Evolutionary conservation across 1,140 invertebrate species (phyloP).

Genomic region (Adoxophyes honmai): DNA sequence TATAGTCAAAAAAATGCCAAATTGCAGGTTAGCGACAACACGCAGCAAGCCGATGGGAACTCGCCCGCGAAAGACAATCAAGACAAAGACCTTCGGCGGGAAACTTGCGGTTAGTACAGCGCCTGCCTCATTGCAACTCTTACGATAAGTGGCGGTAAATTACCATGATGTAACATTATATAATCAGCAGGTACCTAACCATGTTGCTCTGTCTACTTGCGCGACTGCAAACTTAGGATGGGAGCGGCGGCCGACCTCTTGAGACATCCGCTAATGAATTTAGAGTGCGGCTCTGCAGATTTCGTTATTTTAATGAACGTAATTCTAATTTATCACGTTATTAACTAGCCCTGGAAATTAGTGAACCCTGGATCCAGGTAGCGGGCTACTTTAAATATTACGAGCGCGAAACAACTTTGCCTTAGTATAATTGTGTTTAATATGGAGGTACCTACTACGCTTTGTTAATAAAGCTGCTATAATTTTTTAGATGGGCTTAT

Average conservation of each 20-base stretch:
- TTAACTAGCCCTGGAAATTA: neutral
- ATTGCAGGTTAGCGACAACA: conserved; percentile 39
- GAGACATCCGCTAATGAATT: no score
- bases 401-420: no score
- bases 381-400: no score
- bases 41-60: conserved; percentile 27
- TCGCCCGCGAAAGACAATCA: conserved; percentile 27
- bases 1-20: conserved; percentile 13
- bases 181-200: neutral
- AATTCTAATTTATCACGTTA: neutral
- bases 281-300: no score
- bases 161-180: conserved; percentile 13
- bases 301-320: neutral
- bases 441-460: no score
- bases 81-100: conserved; percentile 46
- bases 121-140: neutral
- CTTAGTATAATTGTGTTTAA: no score
- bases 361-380: neutral
- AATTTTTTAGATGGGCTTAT: no score
- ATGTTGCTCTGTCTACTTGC: neutral
- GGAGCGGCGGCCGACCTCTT: no score
- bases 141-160: conserved; percentile 1
- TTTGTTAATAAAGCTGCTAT: no score
- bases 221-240: no score
- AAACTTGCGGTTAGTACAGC: conserved; percentile 49